These are phyloP conservation scores for Chionis minor DNA, from an alignment of 2,113 vertebrate species.

Conservation along the genomic window DNA sequence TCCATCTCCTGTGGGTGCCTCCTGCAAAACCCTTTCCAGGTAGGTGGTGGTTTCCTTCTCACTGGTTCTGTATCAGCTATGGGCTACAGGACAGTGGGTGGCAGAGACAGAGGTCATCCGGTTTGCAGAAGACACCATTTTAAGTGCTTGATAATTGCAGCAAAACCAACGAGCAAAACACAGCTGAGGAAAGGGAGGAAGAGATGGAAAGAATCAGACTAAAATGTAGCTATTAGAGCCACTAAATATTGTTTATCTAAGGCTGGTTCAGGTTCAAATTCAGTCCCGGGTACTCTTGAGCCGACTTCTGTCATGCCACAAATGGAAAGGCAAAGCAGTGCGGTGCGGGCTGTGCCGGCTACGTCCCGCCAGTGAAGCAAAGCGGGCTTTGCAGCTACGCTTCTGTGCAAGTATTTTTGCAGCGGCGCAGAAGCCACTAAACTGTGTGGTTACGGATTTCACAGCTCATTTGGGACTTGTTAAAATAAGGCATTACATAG, in stretches of 20 bases:
- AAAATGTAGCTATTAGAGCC: neutral
- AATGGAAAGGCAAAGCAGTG: neutral
- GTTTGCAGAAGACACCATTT: neutral
- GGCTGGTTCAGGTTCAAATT: neutral
- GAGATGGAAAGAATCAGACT: neutral
- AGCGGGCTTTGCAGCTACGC: neutral
- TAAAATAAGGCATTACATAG: neutral
- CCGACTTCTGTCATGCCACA: neutral
- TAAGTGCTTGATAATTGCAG: neutral
- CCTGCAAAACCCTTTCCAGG: neutral
- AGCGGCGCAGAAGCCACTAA: neutral
- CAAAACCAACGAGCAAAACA: neutral
- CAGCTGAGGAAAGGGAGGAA: neutral
- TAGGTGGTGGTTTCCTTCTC: neutral
- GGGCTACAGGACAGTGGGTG: neutral
- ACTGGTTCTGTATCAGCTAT: neutral
- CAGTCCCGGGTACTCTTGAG: neutral
- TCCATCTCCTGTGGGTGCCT: rapidly evolving
- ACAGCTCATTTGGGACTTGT: neutral
- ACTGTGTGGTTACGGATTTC: neutral
- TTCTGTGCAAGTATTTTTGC: neutral
- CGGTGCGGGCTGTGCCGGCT: neutral
- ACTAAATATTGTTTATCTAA: neutral
- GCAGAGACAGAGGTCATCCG: rapidly evolving
- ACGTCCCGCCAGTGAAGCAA: neutral